Conservation (phyloP, 1,140 invertebrate genomes). For the Atta cephalotes region DNA sequence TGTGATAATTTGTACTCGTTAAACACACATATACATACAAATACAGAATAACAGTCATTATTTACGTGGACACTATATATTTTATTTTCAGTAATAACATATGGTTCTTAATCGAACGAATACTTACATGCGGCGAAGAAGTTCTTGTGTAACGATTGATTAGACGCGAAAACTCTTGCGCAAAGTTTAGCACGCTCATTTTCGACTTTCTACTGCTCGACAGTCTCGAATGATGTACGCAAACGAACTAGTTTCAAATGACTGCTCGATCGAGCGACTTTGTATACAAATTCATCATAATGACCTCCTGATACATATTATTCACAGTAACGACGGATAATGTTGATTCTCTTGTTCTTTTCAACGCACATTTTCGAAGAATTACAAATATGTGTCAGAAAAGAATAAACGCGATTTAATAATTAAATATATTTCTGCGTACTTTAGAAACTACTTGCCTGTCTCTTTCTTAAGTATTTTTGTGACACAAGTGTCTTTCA, state of each 20-base stretch:
- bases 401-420: slow-evolving; percentile 9
- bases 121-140: background rate
- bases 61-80: background rate
- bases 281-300: background rate
- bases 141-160: slow-evolving; percentile 22
- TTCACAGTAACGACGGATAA: background rate
- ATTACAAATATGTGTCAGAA: background rate
- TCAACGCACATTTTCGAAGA: background rate
- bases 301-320: slow-evolving; percentile 5
- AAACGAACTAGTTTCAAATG: slow-evolving; percentile 2
- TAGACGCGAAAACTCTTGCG: slow-evolving; percentile 43
- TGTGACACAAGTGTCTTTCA: background rate
- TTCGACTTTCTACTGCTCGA: background rate
- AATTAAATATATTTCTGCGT: slow-evolving; percentile 39
- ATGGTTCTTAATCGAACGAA: background rate
- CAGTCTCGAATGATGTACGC: background rate
- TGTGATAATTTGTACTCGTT: background rate
- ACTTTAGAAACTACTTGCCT: slow-evolving; percentile 1
- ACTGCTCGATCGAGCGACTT: slow-evolving; percentile 16
- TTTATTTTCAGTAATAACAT: background rate
- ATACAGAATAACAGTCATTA: background rate
- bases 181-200: slow-evolving; percentile 24
- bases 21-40: background rate
- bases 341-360: background rate
- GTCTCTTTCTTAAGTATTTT: slow-evolving; percentile 9